These are phyloP conservation scores for Pelobates fuscus DNA, from an alignment of 2,113 vertebrate species.

Conservation along the genomic window DNA sequence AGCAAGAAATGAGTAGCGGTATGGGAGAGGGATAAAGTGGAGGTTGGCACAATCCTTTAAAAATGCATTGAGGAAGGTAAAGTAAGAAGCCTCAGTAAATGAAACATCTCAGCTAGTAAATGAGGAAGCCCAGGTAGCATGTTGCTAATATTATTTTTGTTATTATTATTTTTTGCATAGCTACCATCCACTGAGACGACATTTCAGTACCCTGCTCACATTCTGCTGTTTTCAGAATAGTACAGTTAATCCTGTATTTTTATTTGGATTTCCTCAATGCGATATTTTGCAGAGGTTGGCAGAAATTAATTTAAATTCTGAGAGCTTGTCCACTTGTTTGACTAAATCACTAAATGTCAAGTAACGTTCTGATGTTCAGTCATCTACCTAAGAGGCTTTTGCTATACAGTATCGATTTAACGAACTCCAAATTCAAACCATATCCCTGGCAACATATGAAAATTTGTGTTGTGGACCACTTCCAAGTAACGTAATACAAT, in stretches of 20 bases:
- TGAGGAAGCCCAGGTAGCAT: no score
- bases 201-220: neutral
- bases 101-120: no score
- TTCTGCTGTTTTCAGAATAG: neutral
- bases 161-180: no score
- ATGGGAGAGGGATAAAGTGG: no score
- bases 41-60: no score
- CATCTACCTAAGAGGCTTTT: neutral
- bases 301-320: neutral
- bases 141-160: no score
- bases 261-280: neutral
- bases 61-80: no score
- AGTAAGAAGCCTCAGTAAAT: no score
- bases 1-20: no score
- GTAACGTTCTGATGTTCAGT: neutral
- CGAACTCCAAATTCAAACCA: neutral
- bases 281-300: neutral
- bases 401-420: neutral
- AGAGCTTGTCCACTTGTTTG: neutral
- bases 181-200: neutral
- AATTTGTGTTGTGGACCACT: neutral
- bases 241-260: constrained; percentile 1
- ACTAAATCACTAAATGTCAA: neutral
- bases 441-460: neutral
- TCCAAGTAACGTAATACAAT: no score